Percentiles rank a stretch among this genome's conserved stretches.
These are phyloP conservation scores for Phrynosoma platyrhinos DNA, from an alignment of 2,113 vertebrate genomes.

Conservation along the genomic window DNA sequence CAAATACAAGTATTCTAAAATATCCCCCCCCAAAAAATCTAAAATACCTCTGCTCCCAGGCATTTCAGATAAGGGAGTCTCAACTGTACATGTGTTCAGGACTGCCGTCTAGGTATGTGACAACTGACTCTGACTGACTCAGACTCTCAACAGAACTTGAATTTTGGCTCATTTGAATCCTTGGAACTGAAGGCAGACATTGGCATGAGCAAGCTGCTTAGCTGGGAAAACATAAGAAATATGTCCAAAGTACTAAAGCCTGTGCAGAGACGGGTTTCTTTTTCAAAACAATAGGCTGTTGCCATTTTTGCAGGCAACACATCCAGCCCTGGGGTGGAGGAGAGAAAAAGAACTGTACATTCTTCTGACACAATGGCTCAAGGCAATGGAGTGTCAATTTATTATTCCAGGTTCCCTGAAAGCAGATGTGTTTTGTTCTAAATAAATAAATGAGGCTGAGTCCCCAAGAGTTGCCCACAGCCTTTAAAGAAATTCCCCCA, in stretches of 20 bases:
- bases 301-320: not conserved
- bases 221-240: not conserved
- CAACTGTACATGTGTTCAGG: too few relatives aligned
- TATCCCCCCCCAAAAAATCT: too few relatives aligned
- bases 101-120: not conserved
- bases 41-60: too few relatives aligned
- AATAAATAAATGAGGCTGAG: conserved; percentile 5
- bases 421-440: conserved; percentile 14
- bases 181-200: not conserved
- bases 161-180: not conserved
- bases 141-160: not conserved
- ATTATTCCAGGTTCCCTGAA: conserved; percentile 30
- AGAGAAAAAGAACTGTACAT: not conserved
- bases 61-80: too few relatives aligned
- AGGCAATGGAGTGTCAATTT: conserved; percentile 5
- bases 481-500: conserved; percentile 31
- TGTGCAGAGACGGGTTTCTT: conserved; percentile 7
- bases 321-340: not conserved
- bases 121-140: too few relatives aligned
- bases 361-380: not conserved
- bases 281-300: not conserved
- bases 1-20: too few relatives aligned
- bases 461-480: conserved; percentile 32
- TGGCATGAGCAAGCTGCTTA: not conserved
- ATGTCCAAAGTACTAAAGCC: conserved; percentile 6